phyloP scores from a whole-genome alignment of 2,113 vertebrate species.

The Polypterus senegalus region DNA sequence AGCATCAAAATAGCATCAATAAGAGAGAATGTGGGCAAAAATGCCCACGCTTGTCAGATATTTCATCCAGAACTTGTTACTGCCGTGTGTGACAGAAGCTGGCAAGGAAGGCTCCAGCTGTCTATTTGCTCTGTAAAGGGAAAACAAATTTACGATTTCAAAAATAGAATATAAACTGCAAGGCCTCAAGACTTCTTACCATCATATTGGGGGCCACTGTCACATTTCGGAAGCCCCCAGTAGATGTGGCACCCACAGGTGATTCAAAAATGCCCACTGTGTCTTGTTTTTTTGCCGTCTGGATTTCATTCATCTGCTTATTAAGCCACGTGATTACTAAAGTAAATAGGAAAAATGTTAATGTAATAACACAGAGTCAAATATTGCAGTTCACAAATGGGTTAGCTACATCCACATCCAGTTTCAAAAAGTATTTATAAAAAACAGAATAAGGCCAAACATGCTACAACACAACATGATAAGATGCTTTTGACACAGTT shows the following conservation, averaged over 20 bases:
- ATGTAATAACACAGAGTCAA: not conserved
- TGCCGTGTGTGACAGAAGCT: too few species aligned
- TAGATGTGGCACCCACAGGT: slow-evolving; percentile 21
- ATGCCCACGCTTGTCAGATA: too few species aligned
- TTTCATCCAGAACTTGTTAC: too few species aligned
- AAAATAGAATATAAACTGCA: slow-evolving; percentile 3
- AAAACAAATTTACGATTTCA: not conserved
- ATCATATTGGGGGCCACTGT: slow-evolving; percentile 40
- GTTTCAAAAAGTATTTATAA: too few species aligned
- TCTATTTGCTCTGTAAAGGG: slow-evolving; percentile 6
- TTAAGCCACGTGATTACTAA: slow-evolving; percentile 89
- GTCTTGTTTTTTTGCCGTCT: slow-evolving; percentile 53
- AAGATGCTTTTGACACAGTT: too few species aligned
- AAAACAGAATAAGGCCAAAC: too few species aligned
- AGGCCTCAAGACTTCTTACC: slow-evolving; percentile 31
- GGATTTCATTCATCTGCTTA: slow-evolving; percentile 85
- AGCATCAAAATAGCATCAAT: too few species aligned
- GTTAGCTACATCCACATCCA: too few species aligned
- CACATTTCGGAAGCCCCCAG: slow-evolving; percentile 34
- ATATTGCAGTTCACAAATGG: not conserved
- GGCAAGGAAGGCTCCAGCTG: too few species aligned
- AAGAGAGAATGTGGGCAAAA: too few species aligned
- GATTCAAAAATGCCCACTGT: slow-evolving; percentile 32
- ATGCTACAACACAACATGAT: too few species aligned
- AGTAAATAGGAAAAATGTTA: slow-evolving; percentile 8